phyloP scores from a whole-genome alignment of 2,888 invertebrate genomes.

The Troglohyphantes excavatus region DNA sequence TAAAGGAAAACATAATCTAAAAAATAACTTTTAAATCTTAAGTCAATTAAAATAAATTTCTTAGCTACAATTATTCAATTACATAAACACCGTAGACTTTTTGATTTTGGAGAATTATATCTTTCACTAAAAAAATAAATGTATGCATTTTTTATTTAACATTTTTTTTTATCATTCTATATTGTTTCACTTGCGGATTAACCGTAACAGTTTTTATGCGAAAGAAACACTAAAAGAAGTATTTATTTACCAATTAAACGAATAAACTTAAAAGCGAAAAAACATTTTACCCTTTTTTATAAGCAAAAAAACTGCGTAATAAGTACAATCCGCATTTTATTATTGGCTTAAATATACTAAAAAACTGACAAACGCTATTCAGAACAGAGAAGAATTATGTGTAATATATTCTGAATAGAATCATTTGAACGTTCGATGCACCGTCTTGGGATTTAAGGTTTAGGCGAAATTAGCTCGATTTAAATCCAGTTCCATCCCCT shows the following conservation, averaged over 20 bases:
- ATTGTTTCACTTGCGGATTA: conserved; percentile 21
- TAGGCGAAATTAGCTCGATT: conserved; percentile 35
- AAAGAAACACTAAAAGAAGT: conserved; percentile 15
- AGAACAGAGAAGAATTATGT: conserved; percentile 63
- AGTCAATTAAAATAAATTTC: too few species aligned
- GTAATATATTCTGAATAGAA: conserved; percentile 54
- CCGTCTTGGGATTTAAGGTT: conserved; percentile 19
- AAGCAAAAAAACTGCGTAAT: conserved; percentile 7
- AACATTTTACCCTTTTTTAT: not conserved
- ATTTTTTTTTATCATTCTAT: not conserved
- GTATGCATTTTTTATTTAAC: too few species aligned
- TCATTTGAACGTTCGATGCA: conserved; percentile 16
- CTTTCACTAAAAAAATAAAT: too few species aligned
- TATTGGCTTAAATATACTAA: conserved; percentile 17
- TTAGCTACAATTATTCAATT: too few species aligned
- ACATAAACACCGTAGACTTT: too few species aligned
- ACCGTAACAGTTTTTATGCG: conserved; percentile 14
- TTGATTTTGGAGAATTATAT: too few species aligned
- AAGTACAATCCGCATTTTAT: conserved; percentile 12
- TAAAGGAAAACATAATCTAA: too few species aligned
- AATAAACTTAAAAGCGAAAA: not conserved
- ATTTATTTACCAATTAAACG: conserved; percentile 10
- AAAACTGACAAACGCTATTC: conserved; percentile 55
- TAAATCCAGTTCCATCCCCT: conserved; percentile 58
- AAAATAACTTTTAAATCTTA: too few species aligned